A percentile compares a stretch with the other conserved stretches of the same genome.
phyloP scores from a whole-genome alignment of 2,888 invertebrate genomes.

The Ganaspis brasiliensis region DNA sequence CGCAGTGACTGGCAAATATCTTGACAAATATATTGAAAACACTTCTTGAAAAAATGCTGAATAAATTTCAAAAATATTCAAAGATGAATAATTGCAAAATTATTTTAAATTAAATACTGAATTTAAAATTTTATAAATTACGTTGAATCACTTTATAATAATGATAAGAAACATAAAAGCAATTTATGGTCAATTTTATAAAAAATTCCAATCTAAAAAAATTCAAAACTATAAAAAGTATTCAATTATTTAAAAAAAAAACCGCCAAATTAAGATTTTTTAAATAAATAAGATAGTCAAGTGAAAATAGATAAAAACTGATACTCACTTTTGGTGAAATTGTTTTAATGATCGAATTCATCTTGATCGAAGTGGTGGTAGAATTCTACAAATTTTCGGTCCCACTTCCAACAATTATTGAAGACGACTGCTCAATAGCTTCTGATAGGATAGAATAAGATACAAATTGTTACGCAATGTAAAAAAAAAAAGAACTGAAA shows the following conservation, averaged over 20 bases:
- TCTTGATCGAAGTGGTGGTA: not conserved
- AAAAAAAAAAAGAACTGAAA: slow-evolving; percentile 54
- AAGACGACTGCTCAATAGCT: slow-evolving; percentile 49
- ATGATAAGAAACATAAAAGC: no score
- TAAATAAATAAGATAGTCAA: not conserved
- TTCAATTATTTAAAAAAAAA: no score
- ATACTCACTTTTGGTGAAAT: slow-evolving; percentile 36
- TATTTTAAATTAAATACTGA: no score
- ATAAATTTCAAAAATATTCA: not conserved
- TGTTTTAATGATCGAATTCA: slow-evolving; percentile 34
- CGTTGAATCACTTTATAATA: no score
- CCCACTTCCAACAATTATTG: slow-evolving; percentile 46
- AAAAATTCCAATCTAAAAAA: no score
- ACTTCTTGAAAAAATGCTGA: not conserved
- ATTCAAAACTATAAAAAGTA: no score
- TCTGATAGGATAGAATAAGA: slow-evolving; percentile 54
- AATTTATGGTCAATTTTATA: no score
- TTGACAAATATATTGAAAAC: not conserved
- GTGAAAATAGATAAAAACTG: not conserved
- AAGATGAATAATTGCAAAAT: no score
- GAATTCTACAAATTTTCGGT: slow-evolving; percentile 24
- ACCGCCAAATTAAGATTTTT: not conserved
- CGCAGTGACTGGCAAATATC: slow-evolving; percentile 14
- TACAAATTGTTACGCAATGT: slow-evolving; percentile 59
- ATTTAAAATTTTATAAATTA: no score